A percentile compares a stretch with the other conserved stretches of the same genome.
These are phyloP conservation scores for Leuciscus idus DNA, from an alignment of 2,113 vertebrate species.

Conservation along the genomic window DNA sequence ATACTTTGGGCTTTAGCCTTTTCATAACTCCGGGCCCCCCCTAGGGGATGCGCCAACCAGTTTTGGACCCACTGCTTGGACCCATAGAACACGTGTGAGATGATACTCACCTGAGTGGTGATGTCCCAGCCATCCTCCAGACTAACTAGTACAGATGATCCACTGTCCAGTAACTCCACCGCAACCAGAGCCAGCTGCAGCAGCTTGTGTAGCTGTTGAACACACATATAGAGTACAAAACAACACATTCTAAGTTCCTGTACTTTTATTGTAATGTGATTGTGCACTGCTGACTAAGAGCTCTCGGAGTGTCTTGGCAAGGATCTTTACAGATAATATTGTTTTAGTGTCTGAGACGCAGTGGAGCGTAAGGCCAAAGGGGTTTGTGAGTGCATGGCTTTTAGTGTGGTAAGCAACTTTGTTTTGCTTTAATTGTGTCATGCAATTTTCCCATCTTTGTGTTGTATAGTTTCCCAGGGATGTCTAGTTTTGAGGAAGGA, in stretches of 20 bases:
- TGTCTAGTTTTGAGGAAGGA: conserved; percentile 55
- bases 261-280: conserved; percentile 49
- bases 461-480: conserved; percentile 59
- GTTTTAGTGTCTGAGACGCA: conserved; percentile 49
- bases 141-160: conserved; percentile 93
- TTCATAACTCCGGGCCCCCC: no score
- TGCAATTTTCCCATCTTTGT: conserved; percentile 49
- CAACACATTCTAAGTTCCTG: conserved; percentile 49
- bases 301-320: conserved; percentile 35
- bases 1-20: no score
- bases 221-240: conserved; percentile 60
- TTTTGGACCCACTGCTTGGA: background rate
- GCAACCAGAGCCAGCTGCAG: conserved; percentile 89
- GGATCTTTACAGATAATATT: conserved; percentile 61
- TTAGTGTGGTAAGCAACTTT: conserved; percentile 52
- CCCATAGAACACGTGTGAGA: background rate
- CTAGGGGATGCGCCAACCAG: no score
- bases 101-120: conserved; percentile 87
- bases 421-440: conserved; percentile 4
- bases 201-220: conserved; percentile 89
- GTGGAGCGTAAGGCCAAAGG: conserved; percentile 52
- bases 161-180: conserved; percentile 91
- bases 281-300: conserved; percentile 53
- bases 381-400: conserved; percentile 52
- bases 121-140: conserved; percentile 99